Base-by-base conservation (phyloP, 2,113 vertebrate genomes). In the Pterocles burchelli region DNA sequence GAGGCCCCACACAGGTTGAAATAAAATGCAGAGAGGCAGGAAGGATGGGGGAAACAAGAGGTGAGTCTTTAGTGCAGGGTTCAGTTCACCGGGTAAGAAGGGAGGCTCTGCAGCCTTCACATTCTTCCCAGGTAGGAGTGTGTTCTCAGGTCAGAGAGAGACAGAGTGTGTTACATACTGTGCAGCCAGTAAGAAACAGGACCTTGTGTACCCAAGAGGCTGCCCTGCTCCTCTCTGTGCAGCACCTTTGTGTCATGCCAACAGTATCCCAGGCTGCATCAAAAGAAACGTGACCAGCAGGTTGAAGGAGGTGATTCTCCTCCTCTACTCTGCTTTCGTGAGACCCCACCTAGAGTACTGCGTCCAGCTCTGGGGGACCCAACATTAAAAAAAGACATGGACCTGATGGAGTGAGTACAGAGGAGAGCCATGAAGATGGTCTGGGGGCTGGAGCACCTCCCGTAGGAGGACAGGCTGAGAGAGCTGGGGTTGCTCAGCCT, bases 41-140 rank as follows among this genome's bases (percentile, higher is more conserved):
- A 58, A 5, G 10, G 1, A 21, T 7, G 20, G 3, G 2, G 1
- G 8, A 33, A 57, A 31, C 0, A 1, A 26, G 15, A 21, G 18
- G 5, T 3, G 20, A 81, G 6, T 14, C 36, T 43, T 84, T 28
- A 57, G 33, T 45, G 8, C 31, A 63, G 14, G 18, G 5, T 28
- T 55, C 71, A 26, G 21, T 6, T 45, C 19, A n/a, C 34, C n/a
- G 57, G 34, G 24, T 67, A 45, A 85, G 66, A n/a, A 77, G 15
- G 6, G 14, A 21, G 9, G 3, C 3, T 65, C 33, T 65, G 9
- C 20, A 84, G 12, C 22, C 29, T 63, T 59, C 58, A 33, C 8
- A 43, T 31, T 31, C 28, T 74, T 65, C 31, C 24, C 25, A 38
- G 2, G 11, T 4, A 66, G 26, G 11, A 49, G 11, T 11, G 31